Evolutionary conservation across 2,113 vertebrate species (phyloP).

Genomic region (Tympanuchus pallidicinctus): DNA sequence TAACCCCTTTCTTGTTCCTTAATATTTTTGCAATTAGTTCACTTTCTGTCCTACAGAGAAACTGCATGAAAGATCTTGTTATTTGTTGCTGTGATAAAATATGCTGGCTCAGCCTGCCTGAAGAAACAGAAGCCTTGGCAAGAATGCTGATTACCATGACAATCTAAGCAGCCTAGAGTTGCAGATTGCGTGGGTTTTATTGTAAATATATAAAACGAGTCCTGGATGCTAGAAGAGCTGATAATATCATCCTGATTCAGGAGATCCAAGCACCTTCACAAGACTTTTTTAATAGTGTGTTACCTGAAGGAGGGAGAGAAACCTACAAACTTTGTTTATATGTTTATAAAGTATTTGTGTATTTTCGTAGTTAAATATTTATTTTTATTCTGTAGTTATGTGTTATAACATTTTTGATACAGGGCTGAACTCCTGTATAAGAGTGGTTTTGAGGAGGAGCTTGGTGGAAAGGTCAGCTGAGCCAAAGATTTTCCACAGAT

Average conservation of each 20-base stretch:
- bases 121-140: slow-evolving; percentile 44
- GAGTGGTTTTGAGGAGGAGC: neutral
- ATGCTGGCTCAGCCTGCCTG: slow-evolving; percentile 39
- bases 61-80: slow-evolving; percentile 52
- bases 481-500: neutral
- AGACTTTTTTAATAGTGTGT: neutral
- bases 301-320: neutral
- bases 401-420: neutral
- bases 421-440: neutral
- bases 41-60: slow-evolving; percentile 18
- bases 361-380: neutral
- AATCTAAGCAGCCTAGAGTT: slow-evolving; percentile 29
- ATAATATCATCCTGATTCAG: slow-evolving; percentile 5
- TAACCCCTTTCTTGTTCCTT: neutral
- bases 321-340: neutral
- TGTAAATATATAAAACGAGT: neutral
- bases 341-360: neutral
- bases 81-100: slow-evolving; percentile 42
- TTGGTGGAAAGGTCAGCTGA: neutral
- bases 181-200: slow-evolving; percentile 17
- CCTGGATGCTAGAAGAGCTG: neutral
- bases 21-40: slow-evolving; percentile 31
- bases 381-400: accelerated
- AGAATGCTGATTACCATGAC: slow-evolving; percentile 62
- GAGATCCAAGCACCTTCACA: neutral